Evolutionary conservation across 2,797 vertebrate species (phyloP), one percentile per base, ranked within the genome.

Genomic region (Helicolenus hilgendorfi): DNA sequence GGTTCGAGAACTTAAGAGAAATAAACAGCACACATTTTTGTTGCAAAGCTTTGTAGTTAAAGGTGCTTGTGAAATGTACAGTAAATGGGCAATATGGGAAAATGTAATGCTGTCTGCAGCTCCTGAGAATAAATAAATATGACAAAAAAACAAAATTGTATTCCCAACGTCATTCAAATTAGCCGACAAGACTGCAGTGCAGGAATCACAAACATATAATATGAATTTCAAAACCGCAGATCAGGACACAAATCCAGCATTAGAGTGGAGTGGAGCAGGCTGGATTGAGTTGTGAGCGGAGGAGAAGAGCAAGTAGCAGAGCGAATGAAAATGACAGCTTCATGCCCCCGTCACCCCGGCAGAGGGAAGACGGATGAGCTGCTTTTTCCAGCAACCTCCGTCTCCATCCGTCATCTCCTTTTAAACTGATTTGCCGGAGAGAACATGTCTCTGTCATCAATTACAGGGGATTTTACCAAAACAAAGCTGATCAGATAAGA

Each of bases 401-500:
- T 87, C 86, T 83, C 77, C 86, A 92, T 90, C 92, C 58, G 75
- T 94, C 94, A 89, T 87, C 76, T 90, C 74, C 77, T 80, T 89
- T 92, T 89, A 93, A 91, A 93, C 85, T 80, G 89, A 92, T 95
- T 86, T 87, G 79, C 86, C 11, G 22, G 67, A 85, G 87, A 91
- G 86, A 91, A 91, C 89, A 82, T 68, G 91, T 91, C 84, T 91
- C 84, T 63, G 92, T 88, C 92, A 88, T 93, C 86, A 88, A 85
- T 94, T 93, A 94, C 89, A 72, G 72, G 74, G 79, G 87, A 88
- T 92, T 85, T 92, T 81, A 84, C 84, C 73, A 86, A 67, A 92
- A 90, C 85, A 92, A 90, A 93, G 88, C 89, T 87, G 91, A 94
- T 90, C 88, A 89, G 85, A 92, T 94, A 83, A 90, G 88, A 89